These are phyloP conservation scores for Campoplex capitator DNA, from an alignment of 2,888 invertebrate species.

Conservation along the genomic window DNA sequence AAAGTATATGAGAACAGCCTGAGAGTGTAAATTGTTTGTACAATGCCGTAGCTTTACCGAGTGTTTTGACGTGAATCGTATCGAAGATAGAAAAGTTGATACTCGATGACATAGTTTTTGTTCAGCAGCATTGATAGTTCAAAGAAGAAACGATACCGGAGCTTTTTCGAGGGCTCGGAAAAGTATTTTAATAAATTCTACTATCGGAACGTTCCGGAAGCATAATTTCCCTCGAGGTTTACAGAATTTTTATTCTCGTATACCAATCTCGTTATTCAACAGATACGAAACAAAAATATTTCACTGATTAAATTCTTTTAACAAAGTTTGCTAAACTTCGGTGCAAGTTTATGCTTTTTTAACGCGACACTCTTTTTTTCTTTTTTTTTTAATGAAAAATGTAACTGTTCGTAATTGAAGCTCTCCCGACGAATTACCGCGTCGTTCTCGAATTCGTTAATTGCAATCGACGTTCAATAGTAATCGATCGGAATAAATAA, in stretches of 20 bases:
- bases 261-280: neutral
- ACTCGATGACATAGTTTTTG: neutral
- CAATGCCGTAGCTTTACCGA: neutral
- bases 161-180: neutral
- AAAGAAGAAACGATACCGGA: neutral
- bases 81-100: neutral
- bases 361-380: neutral
- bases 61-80: neutral
- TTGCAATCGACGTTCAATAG: neutral
- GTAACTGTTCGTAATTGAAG: neutral
- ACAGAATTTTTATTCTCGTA: neutral
- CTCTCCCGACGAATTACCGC: neutral
- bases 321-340: neutral
- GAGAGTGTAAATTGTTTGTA: neutral
- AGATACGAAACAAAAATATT: neutral
- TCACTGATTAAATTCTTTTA: neutral
- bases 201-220: neutral
- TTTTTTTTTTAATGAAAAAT: no score
- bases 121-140: neutral
- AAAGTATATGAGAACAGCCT: neutral
- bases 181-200: neutral
- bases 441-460: no score
- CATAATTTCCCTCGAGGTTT: constrained; percentile 14
- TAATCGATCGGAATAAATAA: constrained; percentile 11
- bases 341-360: neutral